Evolutionary conservation across 2,113 vertebrate species (phyloP).

Genomic region (Pantherophis guttatus): DNA sequence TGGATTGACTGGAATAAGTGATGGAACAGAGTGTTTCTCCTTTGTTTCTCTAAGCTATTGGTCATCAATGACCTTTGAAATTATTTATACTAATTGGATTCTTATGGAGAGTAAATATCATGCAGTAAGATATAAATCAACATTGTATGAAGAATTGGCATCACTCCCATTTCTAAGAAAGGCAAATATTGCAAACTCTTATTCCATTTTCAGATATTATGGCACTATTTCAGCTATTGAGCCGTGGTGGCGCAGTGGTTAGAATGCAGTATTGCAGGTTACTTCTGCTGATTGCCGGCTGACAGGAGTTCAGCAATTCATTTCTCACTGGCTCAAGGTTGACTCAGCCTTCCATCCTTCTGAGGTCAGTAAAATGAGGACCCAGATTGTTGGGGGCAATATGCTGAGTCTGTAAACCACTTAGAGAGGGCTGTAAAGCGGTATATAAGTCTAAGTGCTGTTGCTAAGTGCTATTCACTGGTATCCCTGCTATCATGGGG

Average conservation of each 20-base stretch:
- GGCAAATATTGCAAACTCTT: not conserved
- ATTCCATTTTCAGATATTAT: not conserved
- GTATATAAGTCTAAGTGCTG: too few species aligned
- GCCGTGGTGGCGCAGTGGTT: too few species aligned
- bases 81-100: not conserved
- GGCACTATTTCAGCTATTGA: too few species aligned
- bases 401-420: too few species aligned
- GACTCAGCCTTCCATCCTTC: too few species aligned
- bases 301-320: too few species aligned
- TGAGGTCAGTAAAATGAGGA: too few species aligned
- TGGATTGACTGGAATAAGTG: not conserved
- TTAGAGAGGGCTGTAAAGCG: too few species aligned
- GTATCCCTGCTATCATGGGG: not conserved
- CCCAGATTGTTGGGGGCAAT: too few species aligned
- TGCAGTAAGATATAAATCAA: not conserved
- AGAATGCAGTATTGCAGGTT: too few species aligned
- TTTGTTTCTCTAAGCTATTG: not conserved
- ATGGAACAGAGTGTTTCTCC: not conserved
- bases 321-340: too few species aligned
- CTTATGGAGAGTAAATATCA: not conserved
- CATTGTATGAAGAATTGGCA: not conserved
- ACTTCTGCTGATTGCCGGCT: too few species aligned
- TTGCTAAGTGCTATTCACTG: not conserved
- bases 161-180: not conserved
- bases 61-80: not conserved